A percentile compares a stretch with the other conserved stretches of the same genome.
Evolutionary conservation across 2,113 vertebrate species (phyloP).

Genomic region (Holacanthus passer): DNA sequence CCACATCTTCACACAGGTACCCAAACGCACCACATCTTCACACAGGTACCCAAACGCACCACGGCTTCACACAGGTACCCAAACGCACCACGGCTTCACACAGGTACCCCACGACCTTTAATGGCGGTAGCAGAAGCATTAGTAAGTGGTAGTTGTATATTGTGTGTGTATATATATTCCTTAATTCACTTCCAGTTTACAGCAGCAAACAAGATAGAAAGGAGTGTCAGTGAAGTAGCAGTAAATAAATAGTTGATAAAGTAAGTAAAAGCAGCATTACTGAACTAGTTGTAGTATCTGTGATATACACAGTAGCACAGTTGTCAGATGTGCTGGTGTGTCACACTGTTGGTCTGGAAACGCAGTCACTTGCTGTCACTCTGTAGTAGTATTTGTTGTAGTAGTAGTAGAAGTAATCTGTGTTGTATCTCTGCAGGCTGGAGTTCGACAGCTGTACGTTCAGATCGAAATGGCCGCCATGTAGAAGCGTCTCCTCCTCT

Average conservation of each 20-base stretch:
- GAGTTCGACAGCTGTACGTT: conserved; percentile 95
- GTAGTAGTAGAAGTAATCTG: background rate
- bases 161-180: too few species aligned
- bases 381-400: background rate
- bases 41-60: background rate
- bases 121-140: too few species aligned
- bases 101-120: too few species aligned
- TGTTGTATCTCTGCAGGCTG: conserved; percentile 82
- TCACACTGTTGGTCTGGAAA: too few species aligned
- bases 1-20: conserved; percentile 98
- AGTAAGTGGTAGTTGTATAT: too few species aligned
- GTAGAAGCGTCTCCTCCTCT: conserved; percentile 80
- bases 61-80: background rate
- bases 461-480: conserved; percentile 95
- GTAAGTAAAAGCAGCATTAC: too few species aligned
- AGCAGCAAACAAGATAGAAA: too few species aligned
- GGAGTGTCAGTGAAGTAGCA: too few species aligned
- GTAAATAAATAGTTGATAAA: too few species aligned
- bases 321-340: too few species aligned
- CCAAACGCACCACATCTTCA: background rate
- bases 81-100: conserved; percentile 87
- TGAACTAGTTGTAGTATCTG: background rate
- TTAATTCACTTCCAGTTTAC: too few species aligned
- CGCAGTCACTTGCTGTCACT: too few species aligned
- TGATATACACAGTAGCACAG: background rate